These are phyloP conservation scores for Neocrepidodera transversa DNA, from an alignment of 2,888 invertebrate genomes.

Conservation along the genomic window DNA sequence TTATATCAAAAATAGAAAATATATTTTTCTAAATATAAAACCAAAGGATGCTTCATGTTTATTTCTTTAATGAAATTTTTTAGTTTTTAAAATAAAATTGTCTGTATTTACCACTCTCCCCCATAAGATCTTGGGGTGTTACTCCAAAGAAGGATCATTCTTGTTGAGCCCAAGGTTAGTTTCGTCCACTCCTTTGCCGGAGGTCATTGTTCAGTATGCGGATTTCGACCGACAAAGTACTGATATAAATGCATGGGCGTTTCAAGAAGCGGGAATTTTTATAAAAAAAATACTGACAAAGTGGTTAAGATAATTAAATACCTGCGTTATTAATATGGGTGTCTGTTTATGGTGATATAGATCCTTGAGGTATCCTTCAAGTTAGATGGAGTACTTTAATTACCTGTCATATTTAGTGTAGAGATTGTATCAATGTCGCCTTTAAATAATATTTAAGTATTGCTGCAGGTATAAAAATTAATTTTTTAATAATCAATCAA, in stretches of 20 bases:
- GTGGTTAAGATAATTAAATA: background rate
- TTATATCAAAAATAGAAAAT: too few relatives aligned
- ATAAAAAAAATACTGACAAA: background rate
- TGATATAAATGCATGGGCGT: conserved; percentile 26
- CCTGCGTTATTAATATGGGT: background rate
- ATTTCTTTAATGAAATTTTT: too few relatives aligned
- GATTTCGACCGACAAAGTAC: conserved; percentile 37
- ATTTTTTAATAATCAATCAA: too few relatives aligned
- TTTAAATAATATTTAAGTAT: too few relatives aligned
- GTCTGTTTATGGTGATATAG: background rate
- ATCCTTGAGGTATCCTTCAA: background rate
- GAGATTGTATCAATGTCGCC: too few relatives aligned
- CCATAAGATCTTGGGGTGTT: conserved; percentile 2
- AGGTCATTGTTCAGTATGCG: conserved; percentile 39
- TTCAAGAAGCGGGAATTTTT: conserved; percentile 9
- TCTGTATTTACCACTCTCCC: too few relatives aligned
- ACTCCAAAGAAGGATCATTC: conserved; percentile 31
- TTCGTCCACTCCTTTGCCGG: conserved; percentile 30
- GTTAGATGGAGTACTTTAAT: background rate
- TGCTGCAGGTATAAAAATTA: too few relatives aligned
- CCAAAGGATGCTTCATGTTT: too few relatives aligned
- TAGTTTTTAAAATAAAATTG: too few relatives aligned
- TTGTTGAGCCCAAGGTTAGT: conserved; percentile 36
- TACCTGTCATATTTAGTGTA: background rate
- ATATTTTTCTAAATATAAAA: too few relatives aligned